Base-by-base conservation (phyloP, 1,140 invertebrate species). In the Pristionchus pacificus region DNA sequence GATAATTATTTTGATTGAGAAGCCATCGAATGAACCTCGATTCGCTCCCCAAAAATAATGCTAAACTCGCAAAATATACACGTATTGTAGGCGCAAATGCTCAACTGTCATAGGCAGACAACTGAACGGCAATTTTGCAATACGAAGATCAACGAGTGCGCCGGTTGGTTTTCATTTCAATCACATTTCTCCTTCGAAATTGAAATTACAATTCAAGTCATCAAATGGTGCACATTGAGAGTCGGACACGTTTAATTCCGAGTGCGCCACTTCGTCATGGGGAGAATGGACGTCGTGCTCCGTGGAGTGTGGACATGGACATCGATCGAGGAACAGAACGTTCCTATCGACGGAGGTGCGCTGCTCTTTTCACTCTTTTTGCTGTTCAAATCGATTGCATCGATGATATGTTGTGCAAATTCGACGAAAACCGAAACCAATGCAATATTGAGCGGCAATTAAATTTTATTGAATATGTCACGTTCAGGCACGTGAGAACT, bases 71-170 rank as follows among this genome's bases (percentile, higher is more conserved):
- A n/a, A n/a, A n/a, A n/a, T n/a, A n/a, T n/a, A n/a, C n/a, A n/a
- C n/a, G n/a, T 6, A 49, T 65, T 65, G 6, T 24, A 65, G 81
- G 92, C 92, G 2, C 85, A 86, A 74, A 90, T 90, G 88, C 87
- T 89, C 81, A 84, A 88, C 67, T 95, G 93, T 84, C 89, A 90
- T 76, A 87, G 91, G 33, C 92, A 93, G 60, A 79, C 74, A 15
- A 79, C 81, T 24, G 80, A 82, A 70, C 68, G 80, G 25, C 80
- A 82, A 63, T 82, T 82, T 69, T 82, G 80, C 64, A 82, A 83
- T 73, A 81, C 80, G 0, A 83, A 82, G 60, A 78, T 81, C 31
- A 82, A 79, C 68, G 80, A 83, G 68, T 82, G 80, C 60, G 75
- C 65, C 65, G 79, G 74, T 74, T 58, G 2, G 10, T 71, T 60